phyloP scores from a whole-genome alignment of 23 tunicate species.

The Diplosoma virens region DNA sequence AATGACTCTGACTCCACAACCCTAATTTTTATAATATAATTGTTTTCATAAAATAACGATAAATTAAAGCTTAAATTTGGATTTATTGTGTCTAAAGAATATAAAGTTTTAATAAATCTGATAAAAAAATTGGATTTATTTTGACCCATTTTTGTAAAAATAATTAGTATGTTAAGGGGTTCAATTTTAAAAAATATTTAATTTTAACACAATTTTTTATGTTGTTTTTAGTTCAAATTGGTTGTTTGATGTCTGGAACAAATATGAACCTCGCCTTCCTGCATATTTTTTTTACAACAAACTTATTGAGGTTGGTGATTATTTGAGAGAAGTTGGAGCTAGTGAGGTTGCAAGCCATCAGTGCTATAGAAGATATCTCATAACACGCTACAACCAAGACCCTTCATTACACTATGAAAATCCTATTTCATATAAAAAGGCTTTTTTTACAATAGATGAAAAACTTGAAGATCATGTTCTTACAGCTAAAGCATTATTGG shows the following conservation, averaged over 20 bases:
- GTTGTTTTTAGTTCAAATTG: slow-evolving; percentile 52
- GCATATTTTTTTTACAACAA: slow-evolving; percentile 48
- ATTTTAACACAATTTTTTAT: too few species aligned
- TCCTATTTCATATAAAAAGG: slow-evolving; percentile 18
- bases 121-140: too few species aligned
- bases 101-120: too few species aligned
- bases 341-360: slow-evolving; percentile 72
- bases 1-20: too few species aligned
- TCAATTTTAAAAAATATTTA: too few species aligned
- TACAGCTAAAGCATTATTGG: slow-evolving; percentile 57
- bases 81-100: too few species aligned
- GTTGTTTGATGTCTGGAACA: slow-evolving; percentile 93
- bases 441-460: slow-evolving; percentile 35
- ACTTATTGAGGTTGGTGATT: slow-evolving; percentile 61
- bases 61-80: too few species aligned
- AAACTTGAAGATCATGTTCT: slow-evolving; percentile 17
- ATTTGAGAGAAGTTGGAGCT: slow-evolving; percentile 34
- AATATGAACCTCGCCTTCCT: slow-evolving; percentile 79
- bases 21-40: too few species aligned
- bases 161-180: too few species aligned
- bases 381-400: slow-evolving; percentile 19
- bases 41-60: too few species aligned
- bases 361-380: slow-evolving; percentile 59
- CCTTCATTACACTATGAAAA: slow-evolving; percentile 9
- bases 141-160: too few species aligned